A percentile compares a stretch with the other conserved stretches of the same genome.
These are phyloP conservation scores for Athripsodes cinereus DNA, from an alignment of 2,888 invertebrate genomes.

Conservation along the genomic window DNA sequence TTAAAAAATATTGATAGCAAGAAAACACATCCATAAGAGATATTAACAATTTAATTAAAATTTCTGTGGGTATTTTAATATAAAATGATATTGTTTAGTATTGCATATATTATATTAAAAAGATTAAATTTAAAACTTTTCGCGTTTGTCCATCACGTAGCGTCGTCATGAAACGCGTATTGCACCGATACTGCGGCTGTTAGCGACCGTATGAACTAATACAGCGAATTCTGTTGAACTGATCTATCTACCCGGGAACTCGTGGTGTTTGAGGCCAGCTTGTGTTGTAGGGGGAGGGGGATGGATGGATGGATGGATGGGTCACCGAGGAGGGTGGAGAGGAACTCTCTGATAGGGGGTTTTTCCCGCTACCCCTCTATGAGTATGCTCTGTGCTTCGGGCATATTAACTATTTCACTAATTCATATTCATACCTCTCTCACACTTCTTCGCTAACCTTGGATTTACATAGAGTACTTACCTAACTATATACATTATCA, in stretches of 20 bases:
- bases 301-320: background rate
- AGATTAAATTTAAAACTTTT: background rate
- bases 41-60: too few relatives aligned
- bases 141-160: constrained; percentile 1
- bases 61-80: too few relatives aligned
- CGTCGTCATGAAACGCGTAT: background rate
- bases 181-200: background rate
- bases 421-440: too few relatives aligned
- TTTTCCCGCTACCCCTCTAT: background rate
- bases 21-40: too few relatives aligned
- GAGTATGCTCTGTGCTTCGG: too few relatives aligned
- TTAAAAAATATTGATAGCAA: too few relatives aligned
- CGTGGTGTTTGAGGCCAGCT: background rate
- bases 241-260: background rate
- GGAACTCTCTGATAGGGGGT: background rate
- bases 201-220: background rate
- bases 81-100: too few relatives aligned
- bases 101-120: too few relatives aligned
- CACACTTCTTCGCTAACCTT: too few relatives aligned
- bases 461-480: too few relatives aligned
- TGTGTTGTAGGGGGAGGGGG: background rate
- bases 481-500: too few relatives aligned
- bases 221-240: background rate
- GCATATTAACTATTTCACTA: too few relatives aligned
- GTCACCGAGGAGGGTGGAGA: background rate